Base-by-base conservation (phyloP, 2,797 vertebrate genomes). In the Amniataba percoides region DNA sequence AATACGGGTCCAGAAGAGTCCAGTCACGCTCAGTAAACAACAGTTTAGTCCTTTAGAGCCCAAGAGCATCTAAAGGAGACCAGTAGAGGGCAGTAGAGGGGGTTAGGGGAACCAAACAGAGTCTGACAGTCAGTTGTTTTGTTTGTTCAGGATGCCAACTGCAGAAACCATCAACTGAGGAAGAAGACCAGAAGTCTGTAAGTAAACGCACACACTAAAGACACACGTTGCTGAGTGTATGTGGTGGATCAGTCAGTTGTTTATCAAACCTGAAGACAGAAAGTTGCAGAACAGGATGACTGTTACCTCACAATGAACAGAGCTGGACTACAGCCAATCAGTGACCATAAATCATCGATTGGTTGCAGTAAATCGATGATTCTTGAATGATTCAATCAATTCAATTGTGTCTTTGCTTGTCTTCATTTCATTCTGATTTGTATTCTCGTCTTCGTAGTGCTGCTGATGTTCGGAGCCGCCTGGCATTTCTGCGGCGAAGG, bases 381-480 rank as follows among this genome's bases (percentile, higher is more conserved):
- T 27, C n/a, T n/a, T n/a, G n/a, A n/a, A n/a, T n/a, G n/a, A n/a
- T n/a, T n/a, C n/a, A n/a, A n/a, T n/a, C n/a, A n/a, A n/a, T n/a
- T n/a, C n/a, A n/a, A 7, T 46, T 53, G 21, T 42, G 7, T n/a
- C 45, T 15, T n/a, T 34, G 34, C 51, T 56, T 57, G 12, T 57
- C 13, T 42, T 39, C 51, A 14, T 16, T 8, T 77, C 3, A 0
- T 10, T 67, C 45, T 77, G 45, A 75, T 10, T 62, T 0, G 0
- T 62, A 16, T 81, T 25, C 1, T 69, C 7, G 0, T 61, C 60
- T 70, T 52, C 46, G 57, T 82, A 98, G 97, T 83, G 96, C 97
- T 71, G 95, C 96, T 88, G 97, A 97, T 69, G 94, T 97, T 91
- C 95, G 96, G 88, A 96, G 94, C 86, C 95, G 95, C 0, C 88